Percentiles rank a stretch among this genome's conserved stretches.
phyloP scores from a whole-genome alignment of 2,797 vertebrate genomes.

The Anabas testudineus region DNA sequence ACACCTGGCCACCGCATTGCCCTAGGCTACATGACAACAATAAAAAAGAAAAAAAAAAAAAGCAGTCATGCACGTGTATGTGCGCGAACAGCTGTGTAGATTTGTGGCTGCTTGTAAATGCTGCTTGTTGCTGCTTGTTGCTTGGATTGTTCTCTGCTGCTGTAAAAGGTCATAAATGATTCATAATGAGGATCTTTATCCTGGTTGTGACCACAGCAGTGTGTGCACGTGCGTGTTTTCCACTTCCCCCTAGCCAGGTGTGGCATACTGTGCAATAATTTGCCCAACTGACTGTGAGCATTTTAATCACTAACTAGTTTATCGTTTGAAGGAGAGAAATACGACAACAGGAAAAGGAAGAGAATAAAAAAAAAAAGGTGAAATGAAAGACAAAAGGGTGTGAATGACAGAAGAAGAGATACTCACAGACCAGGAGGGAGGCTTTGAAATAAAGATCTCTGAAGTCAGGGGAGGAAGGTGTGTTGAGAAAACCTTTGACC shows the following conservation, averaged over 20 bases:
- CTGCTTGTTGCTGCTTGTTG: constrained; percentile 66
- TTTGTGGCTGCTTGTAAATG: constrained; percentile 71
- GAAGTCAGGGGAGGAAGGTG: constrained; percentile 21
- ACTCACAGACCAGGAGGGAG: background rate
- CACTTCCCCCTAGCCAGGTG: constrained; percentile 39
- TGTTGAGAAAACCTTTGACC: constrained; percentile 35
- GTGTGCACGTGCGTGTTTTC: constrained; percentile 1
- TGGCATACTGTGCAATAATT: constrained; percentile 62
- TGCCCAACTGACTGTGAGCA: constrained; percentile 58
- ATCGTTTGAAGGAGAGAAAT: constrained; percentile 9
- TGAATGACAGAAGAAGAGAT: background rate
- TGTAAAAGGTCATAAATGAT: constrained; percentile 59
- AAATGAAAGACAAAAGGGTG: constrained; percentile 23
- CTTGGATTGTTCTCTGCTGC: constrained; percentile 52
- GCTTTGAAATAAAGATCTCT: constrained; percentile 13
- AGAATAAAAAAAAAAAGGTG: background rate
- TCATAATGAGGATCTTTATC: constrained; percentile 48
- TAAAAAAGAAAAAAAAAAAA: constrained; percentile 42
- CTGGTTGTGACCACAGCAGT: constrained; percentile 25
- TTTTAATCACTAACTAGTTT: constrained; percentile 69
- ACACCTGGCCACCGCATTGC: constrained; percentile 70
- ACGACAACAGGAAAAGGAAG: constrained; percentile 2
- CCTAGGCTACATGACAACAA: constrained; percentile 37
- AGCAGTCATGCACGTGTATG: constrained; percentile 3
- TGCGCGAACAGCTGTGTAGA: constrained; percentile 24